Base-by-base conservation (phyloP, 2,113 vertebrate species). In the Rhynchomys soricoides region DNA sequence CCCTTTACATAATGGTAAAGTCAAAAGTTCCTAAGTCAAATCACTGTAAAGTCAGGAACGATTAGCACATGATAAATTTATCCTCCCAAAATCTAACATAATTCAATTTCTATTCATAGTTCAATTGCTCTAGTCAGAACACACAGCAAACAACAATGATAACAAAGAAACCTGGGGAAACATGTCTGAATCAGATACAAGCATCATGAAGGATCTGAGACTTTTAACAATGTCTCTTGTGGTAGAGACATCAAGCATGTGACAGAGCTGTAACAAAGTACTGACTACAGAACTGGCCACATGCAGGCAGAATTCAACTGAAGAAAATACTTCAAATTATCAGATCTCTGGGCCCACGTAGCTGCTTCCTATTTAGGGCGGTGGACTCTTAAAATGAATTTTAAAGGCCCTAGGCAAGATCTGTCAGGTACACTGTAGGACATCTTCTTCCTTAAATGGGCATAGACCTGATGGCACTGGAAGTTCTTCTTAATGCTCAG, bases 381-480 rank as follows among this genome's bases (percentile, higher is more conserved):
- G 9, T 78, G 40, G 52, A 91, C 82, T 91, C 77, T 68, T 78
- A 89, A 93, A 91, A 86, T 7, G 37, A 81, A 55, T 92, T 87
- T 68, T 77, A 73, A 79, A 57, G 66, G 6, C 34, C 55, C 57
- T 45, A 11, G 24, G 77, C 10, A 93, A 43, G 68, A 48, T 45
- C 13, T 91, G 26, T 78, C 16, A 78, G 48, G 71, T 31, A 89
- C 79, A 15, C 37, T 75, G 7, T 34, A 55, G 66, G 34, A 29
- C 19, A n/a, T 66, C 71, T 82, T 37, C 43, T 45, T 26, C 31
- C 34, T 75, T 89, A 64, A 50, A 81, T 62, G 24, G 74, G 34
- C 45, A 82, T 7, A 34, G 13, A 87, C n/a, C 40, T 40, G 24
- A 64, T 81, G 57, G 79, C 40, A 92, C 0, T 57, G 13, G 77